Evolutionary conservation across 2,797 vertebrate species (phyloP).

Genomic region (Malacoraja senta): DNA sequence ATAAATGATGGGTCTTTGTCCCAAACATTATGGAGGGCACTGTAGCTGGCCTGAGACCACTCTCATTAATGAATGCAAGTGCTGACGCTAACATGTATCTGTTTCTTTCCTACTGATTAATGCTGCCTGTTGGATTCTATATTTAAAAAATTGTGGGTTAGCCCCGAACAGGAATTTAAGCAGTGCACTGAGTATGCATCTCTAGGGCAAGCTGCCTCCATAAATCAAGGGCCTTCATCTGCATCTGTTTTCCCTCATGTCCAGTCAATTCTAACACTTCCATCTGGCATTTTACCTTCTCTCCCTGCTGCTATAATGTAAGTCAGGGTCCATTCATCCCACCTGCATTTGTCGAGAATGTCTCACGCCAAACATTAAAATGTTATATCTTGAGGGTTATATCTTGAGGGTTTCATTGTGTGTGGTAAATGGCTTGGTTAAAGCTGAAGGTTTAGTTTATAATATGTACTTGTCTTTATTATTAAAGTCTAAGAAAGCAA

Average conservation of each 20-base stretch:
- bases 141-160: constrained; percentile 42
- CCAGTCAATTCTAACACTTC: constrained; percentile 60
- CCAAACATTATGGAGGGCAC: too few species aligned
- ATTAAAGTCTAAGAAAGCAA: too few species aligned
- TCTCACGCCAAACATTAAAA: background rate
- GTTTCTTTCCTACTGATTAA: constrained; percentile 37
- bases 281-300: constrained; percentile 62
- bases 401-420: background rate
- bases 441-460: background rate
- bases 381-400: too few species aligned
- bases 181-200: constrained; percentile 40
- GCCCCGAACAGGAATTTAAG: constrained; percentile 42
- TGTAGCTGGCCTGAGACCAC: background rate
- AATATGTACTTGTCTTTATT: background rate
- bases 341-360: constrained; percentile 19
- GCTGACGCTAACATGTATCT: constrained; percentile 37
- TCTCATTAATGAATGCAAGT: background rate
- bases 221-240: constrained; percentile 58
- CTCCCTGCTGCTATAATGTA: constrained; percentile 64
- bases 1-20: too few species aligned
- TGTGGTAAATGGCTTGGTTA: background rate
- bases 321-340: constrained; percentile 51
- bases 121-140: constrained; percentile 42
- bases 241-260: constrained; percentile 66
- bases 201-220: constrained; percentile 42